Conservation (phyloP, 2,113 vertebrate species). For the Hippoglossus stenolepis region DNA sequence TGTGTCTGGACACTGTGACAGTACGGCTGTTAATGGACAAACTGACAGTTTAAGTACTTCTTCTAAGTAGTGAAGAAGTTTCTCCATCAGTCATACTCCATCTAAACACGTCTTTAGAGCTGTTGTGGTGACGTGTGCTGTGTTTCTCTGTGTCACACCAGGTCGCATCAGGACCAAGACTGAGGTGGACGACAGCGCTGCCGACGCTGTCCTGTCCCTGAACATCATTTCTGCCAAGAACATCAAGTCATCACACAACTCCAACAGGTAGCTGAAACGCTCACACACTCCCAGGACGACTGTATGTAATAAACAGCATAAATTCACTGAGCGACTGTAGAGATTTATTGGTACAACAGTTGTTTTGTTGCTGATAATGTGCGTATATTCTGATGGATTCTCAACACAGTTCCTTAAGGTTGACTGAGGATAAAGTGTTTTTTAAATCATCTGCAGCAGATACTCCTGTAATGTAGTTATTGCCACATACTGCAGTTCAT, state of each 20-base stretch:
- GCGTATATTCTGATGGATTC: neutral
- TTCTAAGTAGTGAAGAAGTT: neutral
- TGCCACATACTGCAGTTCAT: too few species aligned
- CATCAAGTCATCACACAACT: conserved; percentile 94
- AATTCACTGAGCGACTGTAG: neutral
- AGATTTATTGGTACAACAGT: neutral
- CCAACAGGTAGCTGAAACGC: conserved; percentile 87
- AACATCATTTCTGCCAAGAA: conserved; percentile 99
- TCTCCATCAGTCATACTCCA: neutral
- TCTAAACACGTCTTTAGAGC: neutral
- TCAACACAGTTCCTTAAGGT: neutral
- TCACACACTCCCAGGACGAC: neutral
- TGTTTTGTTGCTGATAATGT: neutral
- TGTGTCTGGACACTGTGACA: conserved; percentile 3
- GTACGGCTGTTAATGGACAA: neutral
- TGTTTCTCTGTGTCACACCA: conserved; percentile 50
- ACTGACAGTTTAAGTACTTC: neutral
- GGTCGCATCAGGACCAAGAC: conserved; percentile 94
- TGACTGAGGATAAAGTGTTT: neutral
- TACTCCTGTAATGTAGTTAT: too few species aligned
- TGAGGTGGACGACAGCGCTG: conserved; percentile 91
- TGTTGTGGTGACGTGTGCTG: neutral
- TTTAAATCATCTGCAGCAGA: neutral
- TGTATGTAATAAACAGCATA: neutral
- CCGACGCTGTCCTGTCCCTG: conserved; percentile 93